Evolutionary conservation across 1,140 invertebrate genomes (phyloP), one percentile per base, ranked within the genome.

Genomic region (Pemphigus obesinymphae): DNA sequence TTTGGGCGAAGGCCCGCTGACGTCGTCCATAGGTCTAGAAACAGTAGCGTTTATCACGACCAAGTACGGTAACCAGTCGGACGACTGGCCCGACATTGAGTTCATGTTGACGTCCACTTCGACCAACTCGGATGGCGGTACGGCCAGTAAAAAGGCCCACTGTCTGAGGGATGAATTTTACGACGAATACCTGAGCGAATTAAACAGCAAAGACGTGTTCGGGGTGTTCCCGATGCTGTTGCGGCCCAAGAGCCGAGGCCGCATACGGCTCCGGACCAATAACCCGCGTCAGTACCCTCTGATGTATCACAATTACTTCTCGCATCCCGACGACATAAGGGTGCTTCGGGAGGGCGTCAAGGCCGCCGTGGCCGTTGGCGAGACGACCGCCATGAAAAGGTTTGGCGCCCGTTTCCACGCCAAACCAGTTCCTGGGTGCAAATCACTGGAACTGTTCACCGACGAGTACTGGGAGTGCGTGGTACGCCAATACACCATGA

Each of bases 61-160:
- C 0, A 95, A 95, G 86, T 96, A 95, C 85, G 93, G 92, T 0
- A 96, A 96, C 85, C 88, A 90, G 82, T 90, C 90, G 0, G 92
- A 95, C 82, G 94, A 96, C 85, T 96, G 94, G 93, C 95, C 95
- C 0, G 95, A 97, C 85, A 95, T 96, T 80, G 93, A 96, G 83
- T 95, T 96, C 85, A 96, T 95, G 92, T 88, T 96, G 85, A 92
- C 93, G 0, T 92, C 93, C n/a, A 90, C 92, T 0, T 93, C 92
- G 0, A 92, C 92, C 0, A 91, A 89, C 68, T 94, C 93, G 0
- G 94, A 95, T 84, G 92, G 92, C n/a, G 93, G 85, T 0, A 84
- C 84, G 8, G 83, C 92, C 82, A 91, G 92, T 0, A 93, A 93
- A 84, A 90, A 88, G 55, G 93, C 94, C 0, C 94, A 96, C 84